phyloP scores from a whole-genome alignment of 2,113 vertebrate genomes.

The Okapia johnstoni region DNA sequence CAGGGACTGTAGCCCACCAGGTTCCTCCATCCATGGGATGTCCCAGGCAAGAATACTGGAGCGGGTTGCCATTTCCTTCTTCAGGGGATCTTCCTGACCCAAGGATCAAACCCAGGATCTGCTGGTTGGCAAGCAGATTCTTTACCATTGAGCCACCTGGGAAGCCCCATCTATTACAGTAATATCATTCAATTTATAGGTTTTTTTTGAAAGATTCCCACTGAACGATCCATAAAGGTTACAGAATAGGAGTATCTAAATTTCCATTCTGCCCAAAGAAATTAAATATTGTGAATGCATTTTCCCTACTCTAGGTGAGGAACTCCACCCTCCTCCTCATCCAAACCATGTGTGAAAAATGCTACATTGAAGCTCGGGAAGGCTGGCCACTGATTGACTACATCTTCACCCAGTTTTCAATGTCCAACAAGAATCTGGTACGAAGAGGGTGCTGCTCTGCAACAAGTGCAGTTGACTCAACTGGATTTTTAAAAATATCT shows the following conservation, averaged over 20 bases:
- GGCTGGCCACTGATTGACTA: constrained; percentile 70
- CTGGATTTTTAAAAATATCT: neutral
- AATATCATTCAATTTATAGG: neutral
- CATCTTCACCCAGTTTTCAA: constrained; percentile 61
- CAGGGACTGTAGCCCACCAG: neutral
- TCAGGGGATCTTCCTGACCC: neutral
- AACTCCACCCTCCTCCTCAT: constrained; percentile 60
- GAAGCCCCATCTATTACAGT: neutral
- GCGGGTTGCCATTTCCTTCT: neutral
- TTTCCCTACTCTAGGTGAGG: constrained; percentile 51
- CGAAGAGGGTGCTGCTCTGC: rapidly evolving
- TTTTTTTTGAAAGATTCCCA: neutral
- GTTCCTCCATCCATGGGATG: neutral
- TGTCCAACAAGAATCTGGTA: constrained; percentile 61
- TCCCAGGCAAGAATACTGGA: neutral
- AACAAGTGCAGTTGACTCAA: neutral
- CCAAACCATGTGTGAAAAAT: constrained; percentile 70
- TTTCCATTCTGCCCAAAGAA: neutral
- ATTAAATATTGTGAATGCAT: neutral
- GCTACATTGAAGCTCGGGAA: constrained; percentile 62
- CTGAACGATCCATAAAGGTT: neutral
- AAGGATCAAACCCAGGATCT: neutral
- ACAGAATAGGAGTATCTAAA: neutral
- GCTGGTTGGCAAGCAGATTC: neutral
- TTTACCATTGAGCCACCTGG: neutral